Evolutionary conservation across 2,888 invertebrate genomes (phyloP).

Genomic region (Phyto melanocephala): DNA sequence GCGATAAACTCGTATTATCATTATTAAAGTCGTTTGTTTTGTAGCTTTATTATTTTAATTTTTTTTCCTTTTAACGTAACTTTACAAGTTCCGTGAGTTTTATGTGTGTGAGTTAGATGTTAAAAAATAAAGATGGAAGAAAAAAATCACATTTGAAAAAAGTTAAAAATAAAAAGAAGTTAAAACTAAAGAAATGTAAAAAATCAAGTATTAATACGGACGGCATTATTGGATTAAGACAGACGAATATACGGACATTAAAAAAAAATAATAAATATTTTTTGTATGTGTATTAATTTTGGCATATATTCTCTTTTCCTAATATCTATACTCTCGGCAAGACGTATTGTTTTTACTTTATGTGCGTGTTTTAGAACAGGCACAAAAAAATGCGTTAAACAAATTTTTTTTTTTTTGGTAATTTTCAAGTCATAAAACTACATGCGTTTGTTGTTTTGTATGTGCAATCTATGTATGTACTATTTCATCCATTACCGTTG

Average conservation of each 20-base stretch:
- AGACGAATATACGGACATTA: slow-evolving; percentile 5
- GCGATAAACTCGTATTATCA: slow-evolving; percentile 56
- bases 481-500: slow-evolving; percentile 50
- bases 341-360: background rate
- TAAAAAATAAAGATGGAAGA: slow-evolving; percentile 8
- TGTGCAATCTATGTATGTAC: slow-evolving; percentile 41
- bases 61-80: slow-evolving; percentile 39
- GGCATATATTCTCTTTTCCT: background rate
- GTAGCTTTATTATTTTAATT: slow-evolving; percentile 2
- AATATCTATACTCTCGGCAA: background rate
- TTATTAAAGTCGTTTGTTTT: slow-evolving; percentile 37
- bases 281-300: slow-evolving; percentile 15
- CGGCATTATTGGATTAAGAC: slow-evolving; percentile 47
- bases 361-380: slow-evolving; percentile 6
- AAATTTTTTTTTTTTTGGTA: slow-evolving; percentile 43
- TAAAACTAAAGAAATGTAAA: background rate
- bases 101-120: slow-evolving; percentile 19
- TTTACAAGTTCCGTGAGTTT: slow-evolving; percentile 52
- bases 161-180: background rate
- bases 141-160: slow-evolving; percentile 27
- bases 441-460: slow-evolving; percentile 28
- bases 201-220: slow-evolving; percentile 47
- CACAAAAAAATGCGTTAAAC: slow-evolving; percentile 49
- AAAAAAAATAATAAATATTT: background rate
- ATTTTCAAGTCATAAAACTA: slow-evolving; percentile 13